A percentile compares a stretch with the other conserved stretches of the same genome.
phyloP scores from a whole-genome alignment of 1,140 invertebrate genomes.

The Mercenaria mercenaria region DNA sequence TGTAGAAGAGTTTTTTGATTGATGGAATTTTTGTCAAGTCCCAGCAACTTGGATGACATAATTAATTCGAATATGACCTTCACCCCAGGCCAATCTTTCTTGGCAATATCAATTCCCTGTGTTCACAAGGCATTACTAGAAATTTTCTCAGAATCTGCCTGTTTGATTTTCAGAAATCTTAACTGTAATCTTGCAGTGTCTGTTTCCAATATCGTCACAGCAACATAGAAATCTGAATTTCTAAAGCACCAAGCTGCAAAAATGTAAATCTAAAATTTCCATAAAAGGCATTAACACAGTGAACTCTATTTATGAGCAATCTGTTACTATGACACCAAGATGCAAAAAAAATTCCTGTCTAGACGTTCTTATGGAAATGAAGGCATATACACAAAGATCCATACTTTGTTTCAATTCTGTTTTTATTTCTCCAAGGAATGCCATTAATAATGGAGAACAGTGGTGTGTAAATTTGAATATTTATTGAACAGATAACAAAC shows the following conservation, averaged over 20 bases:
- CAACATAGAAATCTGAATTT: neutral
- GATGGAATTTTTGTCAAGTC: neutral
- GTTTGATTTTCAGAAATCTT: neutral
- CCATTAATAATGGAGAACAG: slow-evolving; percentile 13
- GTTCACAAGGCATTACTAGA: neutral
- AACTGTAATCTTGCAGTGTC: neutral
- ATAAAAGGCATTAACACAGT: neutral
- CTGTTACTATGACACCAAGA: neutral
- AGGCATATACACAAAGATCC: neutral
- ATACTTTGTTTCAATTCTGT: neutral
- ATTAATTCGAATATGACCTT: neutral
- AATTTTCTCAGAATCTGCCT: neutral
- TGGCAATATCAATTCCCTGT: too few relatives aligned
- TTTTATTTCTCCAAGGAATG: neutral
- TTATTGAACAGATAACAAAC: neutral
- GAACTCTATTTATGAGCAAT: neutral
- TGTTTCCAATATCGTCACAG: neutral
- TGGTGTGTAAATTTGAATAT: slow-evolving; percentile 1
- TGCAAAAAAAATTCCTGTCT: slow-evolving; percentile 1
- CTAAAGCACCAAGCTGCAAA: neutral
- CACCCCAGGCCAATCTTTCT: neutral
- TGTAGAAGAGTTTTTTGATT: too few relatives aligned
- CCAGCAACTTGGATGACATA: neutral
- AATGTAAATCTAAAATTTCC: neutral
- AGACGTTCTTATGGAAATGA: neutral